Percentiles rank a stretch among this genome's conserved stretches.
These are phyloP conservation scores for Anthopleura xanthogrammica DNA, from an alignment of 92 coral and sea anemone genomes.

Conservation along the genomic window DNA sequence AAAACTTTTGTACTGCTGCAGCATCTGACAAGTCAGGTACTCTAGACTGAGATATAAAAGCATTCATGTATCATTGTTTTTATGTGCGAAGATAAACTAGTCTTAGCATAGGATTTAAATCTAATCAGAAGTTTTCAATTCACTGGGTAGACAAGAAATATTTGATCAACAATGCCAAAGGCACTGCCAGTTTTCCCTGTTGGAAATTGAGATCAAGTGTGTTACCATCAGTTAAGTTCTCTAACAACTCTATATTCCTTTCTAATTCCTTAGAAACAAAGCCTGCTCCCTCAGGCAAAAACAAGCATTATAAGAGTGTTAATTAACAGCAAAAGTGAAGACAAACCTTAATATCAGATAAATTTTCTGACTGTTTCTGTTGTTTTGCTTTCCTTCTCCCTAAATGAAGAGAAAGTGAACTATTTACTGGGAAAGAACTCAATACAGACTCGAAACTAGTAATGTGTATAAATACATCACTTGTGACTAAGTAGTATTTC, in stretches of 20 bases:
- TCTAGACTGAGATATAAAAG: slow-evolving; percentile 50
- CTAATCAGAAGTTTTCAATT: no score
- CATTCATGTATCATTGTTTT: neutral
- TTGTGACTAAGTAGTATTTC: no score
- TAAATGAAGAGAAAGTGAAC: slow-evolving; percentile 6
- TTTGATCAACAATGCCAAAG: no score
- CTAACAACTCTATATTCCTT: no score
- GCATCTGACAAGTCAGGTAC: slow-evolving; percentile 79
- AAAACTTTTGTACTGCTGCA: slow-evolving; percentile 93
- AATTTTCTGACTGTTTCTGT: slow-evolving; percentile 44
- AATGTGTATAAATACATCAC: no score
- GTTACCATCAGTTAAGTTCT: no score
- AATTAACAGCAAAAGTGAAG: neutral
- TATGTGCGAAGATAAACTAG: neutral
- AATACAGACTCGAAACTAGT: neutral
- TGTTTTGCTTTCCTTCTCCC: slow-evolving; percentile 58
- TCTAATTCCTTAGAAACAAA: no score
- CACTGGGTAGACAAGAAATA: no score
- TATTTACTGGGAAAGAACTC: neutral
- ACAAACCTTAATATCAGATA: slow-evolving; percentile 49
- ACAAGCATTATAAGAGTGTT: neutral
- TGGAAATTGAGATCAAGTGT: no score
- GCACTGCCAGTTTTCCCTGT: no score
- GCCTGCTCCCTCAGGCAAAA: no score
- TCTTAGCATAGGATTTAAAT: neutral